phyloP scores from a whole-genome alignment of 2,888 invertebrate species.

The Noctuana brunneofusca region DNA sequence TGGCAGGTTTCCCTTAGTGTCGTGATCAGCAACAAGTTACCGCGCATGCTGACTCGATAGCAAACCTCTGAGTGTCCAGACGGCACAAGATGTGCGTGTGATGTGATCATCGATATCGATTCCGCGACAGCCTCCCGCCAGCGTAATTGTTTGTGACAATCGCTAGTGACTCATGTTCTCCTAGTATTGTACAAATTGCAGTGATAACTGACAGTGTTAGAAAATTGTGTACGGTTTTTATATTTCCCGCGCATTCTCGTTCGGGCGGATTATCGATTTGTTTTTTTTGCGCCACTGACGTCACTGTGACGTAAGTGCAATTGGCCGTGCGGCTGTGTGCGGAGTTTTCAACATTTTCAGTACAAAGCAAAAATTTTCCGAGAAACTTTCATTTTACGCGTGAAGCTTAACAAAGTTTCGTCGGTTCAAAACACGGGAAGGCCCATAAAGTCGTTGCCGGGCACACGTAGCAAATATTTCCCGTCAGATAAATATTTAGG shows the following conservation, averaged over 20 bases:
- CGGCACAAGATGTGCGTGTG: conserved; percentile 32
- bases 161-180: neutral
- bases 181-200: conserved; percentile 3
- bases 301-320: conserved; percentile 41
- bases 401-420: neutral
- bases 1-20: conserved; percentile 38
- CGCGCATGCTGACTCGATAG: conserved; percentile 26
- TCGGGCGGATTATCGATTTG: conserved; percentile 39
- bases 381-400: neutral
- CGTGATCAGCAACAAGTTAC: conserved; percentile 40
- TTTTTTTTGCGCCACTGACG: conserved; percentile 40
- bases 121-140: conserved; percentile 36
- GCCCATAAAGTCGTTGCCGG: neutral
- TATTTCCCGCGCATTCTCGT: conserved; percentile 37
- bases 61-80: conserved; percentile 11
- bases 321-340: conserved; percentile 6
- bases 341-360: neutral
- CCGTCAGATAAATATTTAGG: conserved; percentile 5
- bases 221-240: neutral
- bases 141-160: conserved; percentile 11
- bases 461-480: neutral
- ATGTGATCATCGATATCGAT: conserved; percentile 28
- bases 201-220: no score
- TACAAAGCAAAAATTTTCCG: neutral
- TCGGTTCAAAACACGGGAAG: neutral